Conservation (phyloP, 2,797 vertebrate genomes). For the Poeciliopsis gracilis region DNA sequence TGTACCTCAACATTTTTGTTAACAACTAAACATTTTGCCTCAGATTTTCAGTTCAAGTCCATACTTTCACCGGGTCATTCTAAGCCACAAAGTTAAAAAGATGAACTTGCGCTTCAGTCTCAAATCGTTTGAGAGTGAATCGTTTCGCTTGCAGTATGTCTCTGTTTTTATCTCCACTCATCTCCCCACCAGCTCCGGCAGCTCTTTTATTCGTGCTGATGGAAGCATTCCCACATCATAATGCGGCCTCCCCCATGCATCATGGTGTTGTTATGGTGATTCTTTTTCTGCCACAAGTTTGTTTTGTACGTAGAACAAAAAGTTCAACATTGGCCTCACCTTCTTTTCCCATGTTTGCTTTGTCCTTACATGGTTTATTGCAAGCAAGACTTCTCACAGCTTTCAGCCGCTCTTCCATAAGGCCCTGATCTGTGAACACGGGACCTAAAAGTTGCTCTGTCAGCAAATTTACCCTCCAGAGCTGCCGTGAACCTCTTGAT, state of each 20-base stretch:
- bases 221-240: not conserved
- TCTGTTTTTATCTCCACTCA: not conserved
- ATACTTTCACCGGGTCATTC: not conserved
- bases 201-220: not conserved
- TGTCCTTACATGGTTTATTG: not conserved
- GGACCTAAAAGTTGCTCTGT: not conserved
- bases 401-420: not conserved
- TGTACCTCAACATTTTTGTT: not conserved
- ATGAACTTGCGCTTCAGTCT: not conserved
- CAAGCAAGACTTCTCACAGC: not conserved
- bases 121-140: not conserved
- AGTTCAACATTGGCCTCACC: not conserved
- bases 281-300: not conserved
- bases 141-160: not conserved
- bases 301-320: not conserved
- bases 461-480: not conserved
- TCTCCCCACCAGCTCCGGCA: not conserved
- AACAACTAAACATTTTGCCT: not conserved
- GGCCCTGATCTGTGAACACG: not conserved
- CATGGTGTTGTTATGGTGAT: not conserved
- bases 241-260: not conserved
- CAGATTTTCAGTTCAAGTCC: not conserved
- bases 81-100: not conserved
- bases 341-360: not conserved
- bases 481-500: not conserved